Base-by-base conservation (phyloP, 1,140 invertebrate species). In the Aphis gossypii region DNA sequence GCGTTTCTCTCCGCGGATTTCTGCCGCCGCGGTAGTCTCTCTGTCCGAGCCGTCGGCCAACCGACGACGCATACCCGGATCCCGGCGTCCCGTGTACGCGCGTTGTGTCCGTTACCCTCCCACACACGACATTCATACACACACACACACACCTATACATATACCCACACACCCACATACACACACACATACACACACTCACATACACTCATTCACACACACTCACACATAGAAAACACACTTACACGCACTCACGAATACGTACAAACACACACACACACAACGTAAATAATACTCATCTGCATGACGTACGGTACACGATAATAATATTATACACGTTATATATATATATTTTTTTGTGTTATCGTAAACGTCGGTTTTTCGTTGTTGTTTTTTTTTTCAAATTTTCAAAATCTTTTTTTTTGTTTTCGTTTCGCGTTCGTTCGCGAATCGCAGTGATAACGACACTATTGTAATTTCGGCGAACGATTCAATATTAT, bases 21-120 rank as follows among this genome's bases (percentile, higher is more conserved):
- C 76, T 92, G 91, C 91, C 91, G 76, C 76, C 91, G 91, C 76
- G 46, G 91, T 92, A 82, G 68, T 83, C 76, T 83, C 91, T 83
- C 68, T 83, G 91, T 92, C 91, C 91, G 91, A 92, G 91, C 91
- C 91, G 91, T 92, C 91, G 91, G 68, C 91, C 91, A 92, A 92
- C 91, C 91, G 68, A 91, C 88, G 88, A 92, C 91, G 91, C 91
- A 84, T 30, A 92, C 91, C 91, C 91, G 91, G 76, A 84, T 51
- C 46, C 76, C 91, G 91, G n/a, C 46, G 76, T 46, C 76, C 48
- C 91, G 91, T 88, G 87, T 88, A 82, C 90, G 60, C 87, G 60
- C 44, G 90, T 82, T 35, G 90, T 76, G 60, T 44, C 90, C 90
- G 60, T 92, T 82, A 44, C 90, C 60, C 90, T 46, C 54, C 41